Conservation (phyloP, 2,113 vertebrate species). For the Sylvia atricapilla region DNA sequence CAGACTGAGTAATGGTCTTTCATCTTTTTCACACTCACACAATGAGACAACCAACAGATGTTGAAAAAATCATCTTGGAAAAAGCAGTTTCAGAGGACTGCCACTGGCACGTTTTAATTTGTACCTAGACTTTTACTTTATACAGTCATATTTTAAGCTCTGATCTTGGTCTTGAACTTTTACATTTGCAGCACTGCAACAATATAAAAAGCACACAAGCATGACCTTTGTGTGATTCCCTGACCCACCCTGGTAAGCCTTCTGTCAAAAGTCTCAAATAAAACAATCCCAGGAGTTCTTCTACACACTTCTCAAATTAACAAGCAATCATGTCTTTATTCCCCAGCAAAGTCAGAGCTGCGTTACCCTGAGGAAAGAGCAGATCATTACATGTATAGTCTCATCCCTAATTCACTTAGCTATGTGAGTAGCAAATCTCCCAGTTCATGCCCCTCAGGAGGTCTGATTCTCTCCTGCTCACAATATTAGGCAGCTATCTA, state of each 20-base stretch:
- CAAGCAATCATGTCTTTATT: neutral
- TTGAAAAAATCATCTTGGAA: neutral
- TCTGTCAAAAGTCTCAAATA: neutral
- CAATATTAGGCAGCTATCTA: neutral
- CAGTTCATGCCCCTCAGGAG: neutral
- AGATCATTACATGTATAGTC: neutral
- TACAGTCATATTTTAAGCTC: neutral
- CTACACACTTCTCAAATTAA: neutral
- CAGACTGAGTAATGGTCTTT: neutral
- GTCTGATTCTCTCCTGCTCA: neutral
- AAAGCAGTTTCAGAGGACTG: neutral
- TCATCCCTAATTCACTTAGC: neutral
- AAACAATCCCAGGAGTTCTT: neutral
- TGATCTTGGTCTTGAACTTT: neutral
- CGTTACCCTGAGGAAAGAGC: neutral
- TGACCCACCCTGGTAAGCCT: neutral
- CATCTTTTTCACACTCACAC: neutral
- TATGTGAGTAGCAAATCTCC: neutral
- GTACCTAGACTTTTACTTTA: neutral
- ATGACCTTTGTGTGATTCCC: neutral
- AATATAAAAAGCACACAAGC: neutral
- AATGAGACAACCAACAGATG: neutral
- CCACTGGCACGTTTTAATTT: neutral
- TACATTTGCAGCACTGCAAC: neutral
- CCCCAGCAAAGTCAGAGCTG: neutral